Conservation (phyloP, 2,888 invertebrate genomes). For the Nebria salina region DNA sequence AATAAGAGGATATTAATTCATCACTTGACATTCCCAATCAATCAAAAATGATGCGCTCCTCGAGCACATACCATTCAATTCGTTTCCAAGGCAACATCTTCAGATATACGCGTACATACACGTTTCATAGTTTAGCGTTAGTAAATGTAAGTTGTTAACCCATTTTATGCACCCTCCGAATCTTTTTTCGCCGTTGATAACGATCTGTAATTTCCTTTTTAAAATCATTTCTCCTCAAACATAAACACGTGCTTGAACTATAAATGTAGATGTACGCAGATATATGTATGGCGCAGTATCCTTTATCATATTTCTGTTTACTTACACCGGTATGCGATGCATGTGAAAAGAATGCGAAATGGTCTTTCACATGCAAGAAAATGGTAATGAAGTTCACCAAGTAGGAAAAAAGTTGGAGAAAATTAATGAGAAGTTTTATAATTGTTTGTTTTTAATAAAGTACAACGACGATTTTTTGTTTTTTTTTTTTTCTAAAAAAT, state of each 20-base stretch:
- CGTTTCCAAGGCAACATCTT: constrained; percentile 7
- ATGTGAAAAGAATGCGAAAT: background rate
- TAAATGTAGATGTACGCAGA: constrained; percentile 31
- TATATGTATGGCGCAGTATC: background rate
- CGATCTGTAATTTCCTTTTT: constrained; percentile 43
- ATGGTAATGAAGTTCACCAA: constrained; percentile 28
- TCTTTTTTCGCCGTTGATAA: constrained; percentile 25
- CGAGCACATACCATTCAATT: constrained; percentile 2
- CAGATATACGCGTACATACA: background rate
- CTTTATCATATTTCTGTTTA: constrained; percentile 11
- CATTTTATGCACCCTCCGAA: background rate
- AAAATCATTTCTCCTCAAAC: constrained; percentile 34
- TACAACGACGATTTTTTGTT: constrained; percentile 4
- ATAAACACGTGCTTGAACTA: constrained; percentile 27
- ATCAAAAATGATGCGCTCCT: constrained; percentile 8
- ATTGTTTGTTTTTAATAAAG: constrained; percentile 35
- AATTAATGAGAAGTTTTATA: constrained; percentile 10
- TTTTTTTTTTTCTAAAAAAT: background rate
- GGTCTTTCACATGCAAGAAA: constrained; percentile 34
- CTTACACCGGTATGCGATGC: background rate
- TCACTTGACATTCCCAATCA: constrained; percentile 18
- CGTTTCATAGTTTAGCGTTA: background rate
- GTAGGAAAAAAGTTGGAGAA: background rate
- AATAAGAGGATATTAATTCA: background rate
- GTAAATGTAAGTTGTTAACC: background rate